These are phyloP conservation scores for Pogona vitticeps DNA, from an alignment of 2,113 vertebrate species.

Conservation along the genomic window DNA sequence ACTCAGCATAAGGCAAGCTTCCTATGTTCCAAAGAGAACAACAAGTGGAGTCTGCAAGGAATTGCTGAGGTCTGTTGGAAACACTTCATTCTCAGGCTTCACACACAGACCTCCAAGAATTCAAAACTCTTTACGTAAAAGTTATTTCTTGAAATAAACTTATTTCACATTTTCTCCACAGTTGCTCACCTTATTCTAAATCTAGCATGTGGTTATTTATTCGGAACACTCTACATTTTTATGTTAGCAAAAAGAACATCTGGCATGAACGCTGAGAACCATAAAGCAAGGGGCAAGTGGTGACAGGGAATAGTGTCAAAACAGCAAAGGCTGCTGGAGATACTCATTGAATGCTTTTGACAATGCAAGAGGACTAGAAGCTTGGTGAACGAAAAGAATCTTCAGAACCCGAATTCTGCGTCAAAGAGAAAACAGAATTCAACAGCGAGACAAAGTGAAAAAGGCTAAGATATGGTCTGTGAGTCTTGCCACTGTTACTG, in stretches of 20 bases:
- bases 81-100: not conserved
- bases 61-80: too few relatives aligned
- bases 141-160: not conserved
- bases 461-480: not conserved
- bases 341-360: not conserved
- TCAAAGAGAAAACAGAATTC: not conserved
- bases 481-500: not conserved
- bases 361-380: not conserved
- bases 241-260: not conserved
- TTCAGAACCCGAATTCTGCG: not conserved
- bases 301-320: not conserved
- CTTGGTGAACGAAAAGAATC: not conserved
- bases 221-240: not conserved
- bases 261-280: not conserved
- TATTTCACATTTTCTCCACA: not conserved
- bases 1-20: too few relatives aligned
- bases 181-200: not conserved
- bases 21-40: too few relatives aligned
- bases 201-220: not conserved
- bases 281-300: not conserved
- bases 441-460: not conserved
- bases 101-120: too few relatives aligned
- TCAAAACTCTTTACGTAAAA: not conserved
- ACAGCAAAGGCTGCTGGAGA: not conserved
- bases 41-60: not conserved